A percentile compares a stretch with the other conserved stretches of the same genome.
These are phyloP conservation scores for Eumerus sabulonum DNA, from an alignment of 2,888 invertebrate species.

Conservation along the genomic window DNA sequence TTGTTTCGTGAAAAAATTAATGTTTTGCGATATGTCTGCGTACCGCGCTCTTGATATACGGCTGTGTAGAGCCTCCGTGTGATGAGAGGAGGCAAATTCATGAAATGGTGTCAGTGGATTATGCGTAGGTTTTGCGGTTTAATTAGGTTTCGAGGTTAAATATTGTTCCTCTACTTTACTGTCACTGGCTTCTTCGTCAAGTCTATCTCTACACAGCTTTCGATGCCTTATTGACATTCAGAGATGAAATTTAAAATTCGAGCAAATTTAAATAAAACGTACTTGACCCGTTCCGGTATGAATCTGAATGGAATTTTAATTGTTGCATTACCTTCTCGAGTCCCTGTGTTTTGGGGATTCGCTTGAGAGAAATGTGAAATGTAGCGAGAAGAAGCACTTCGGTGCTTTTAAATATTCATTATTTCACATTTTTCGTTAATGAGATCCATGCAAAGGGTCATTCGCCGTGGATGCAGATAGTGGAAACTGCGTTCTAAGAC, in stretches of 20 bases:
- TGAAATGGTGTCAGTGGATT: slow-evolving; percentile 38
- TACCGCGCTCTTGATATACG: slow-evolving; percentile 20
- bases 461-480: slow-evolving; percentile 4
- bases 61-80: background rate
- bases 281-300: background rate
- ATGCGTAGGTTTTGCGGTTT: slow-evolving; percentile 42
- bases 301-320: slow-evolving; percentile 8
- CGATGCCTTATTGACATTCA: no score
- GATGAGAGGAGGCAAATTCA: slow-evolving; percentile 21
- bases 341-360: background rate
- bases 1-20: slow-evolving; percentile 49
- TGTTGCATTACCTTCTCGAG: slow-evolving; percentile 2
- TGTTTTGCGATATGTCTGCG: slow-evolving; percentile 30
- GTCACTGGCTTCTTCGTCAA: no score
- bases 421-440: slow-evolving; percentile 8
- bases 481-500: no score
- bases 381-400: background rate
- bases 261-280: slow-evolving; percentile 1
- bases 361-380: no score
- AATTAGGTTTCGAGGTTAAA: slow-evolving; percentile 18
- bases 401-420: slow-evolving; percentile 12
- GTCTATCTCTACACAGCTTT: no score
- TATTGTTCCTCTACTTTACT: slow-evolving; percentile 15
- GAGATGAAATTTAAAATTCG: no score
- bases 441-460: slow-evolving; percentile 7